These are phyloP conservation scores for Martes martes DNA, from an alignment of 2,113 vertebrate species.

Conservation along the genomic window DNA sequence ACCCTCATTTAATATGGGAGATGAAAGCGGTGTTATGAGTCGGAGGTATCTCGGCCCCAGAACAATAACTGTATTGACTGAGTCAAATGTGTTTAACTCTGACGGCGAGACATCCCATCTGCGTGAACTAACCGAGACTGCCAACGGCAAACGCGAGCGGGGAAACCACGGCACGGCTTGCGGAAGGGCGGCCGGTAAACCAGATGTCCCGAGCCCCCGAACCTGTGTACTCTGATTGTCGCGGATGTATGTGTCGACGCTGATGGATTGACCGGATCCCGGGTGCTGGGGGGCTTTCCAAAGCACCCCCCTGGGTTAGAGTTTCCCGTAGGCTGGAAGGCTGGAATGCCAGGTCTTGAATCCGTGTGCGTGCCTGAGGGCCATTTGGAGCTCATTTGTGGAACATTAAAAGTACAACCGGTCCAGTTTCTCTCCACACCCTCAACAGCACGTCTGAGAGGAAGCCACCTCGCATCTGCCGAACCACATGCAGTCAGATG, in stretches of 20 bases:
- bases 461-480: neutral
- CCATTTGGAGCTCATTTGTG: neutral
- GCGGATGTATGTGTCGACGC: neutral
- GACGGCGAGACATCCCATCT: constrained; percentile 59
- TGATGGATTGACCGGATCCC: fast-evolving
- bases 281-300: neutral
- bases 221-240: fast-evolving
- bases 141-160: neutral
- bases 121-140: constrained; percentile 40
- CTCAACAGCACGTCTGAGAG: neutral
- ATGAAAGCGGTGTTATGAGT: constrained; percentile 75
- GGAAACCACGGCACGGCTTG: neutral
- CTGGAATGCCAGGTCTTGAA: neutral
- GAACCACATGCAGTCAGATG: neutral
- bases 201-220: neutral
- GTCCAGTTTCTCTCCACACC: neutral
- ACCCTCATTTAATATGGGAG: constrained; percentile 63
- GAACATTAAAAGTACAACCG: neutral
- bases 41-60: constrained; percentile 78
- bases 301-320: neutral
- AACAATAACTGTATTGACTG: constrained; percentile 72
- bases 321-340: neutral
- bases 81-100: constrained; percentile 62
- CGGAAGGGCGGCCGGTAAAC: neutral
- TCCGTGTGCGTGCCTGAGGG: neutral